phyloP scores from a whole-genome alignment of 2,797 vertebrate species.

The Setipinna tenuifilis region DNA sequence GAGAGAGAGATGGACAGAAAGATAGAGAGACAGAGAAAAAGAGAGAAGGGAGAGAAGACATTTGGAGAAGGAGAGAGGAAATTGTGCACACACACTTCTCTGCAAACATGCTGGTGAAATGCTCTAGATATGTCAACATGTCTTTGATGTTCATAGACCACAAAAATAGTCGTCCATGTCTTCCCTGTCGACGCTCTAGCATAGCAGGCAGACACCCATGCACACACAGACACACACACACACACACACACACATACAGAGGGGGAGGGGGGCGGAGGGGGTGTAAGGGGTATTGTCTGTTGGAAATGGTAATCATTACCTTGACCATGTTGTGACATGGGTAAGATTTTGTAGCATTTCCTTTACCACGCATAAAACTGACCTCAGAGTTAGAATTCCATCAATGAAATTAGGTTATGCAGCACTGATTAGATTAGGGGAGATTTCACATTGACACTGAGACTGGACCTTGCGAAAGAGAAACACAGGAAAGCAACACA shows the following conservation, averaged over 20 bases:
- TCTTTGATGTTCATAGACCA: no score
- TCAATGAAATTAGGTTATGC: constrained; percentile 38
- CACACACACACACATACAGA: not conserved
- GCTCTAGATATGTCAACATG: no score
- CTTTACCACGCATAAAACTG: constrained; percentile 10
- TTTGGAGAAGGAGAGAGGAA: no score
- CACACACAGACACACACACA: not conserved
- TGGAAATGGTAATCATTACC: constrained; percentile 9
- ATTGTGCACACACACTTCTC: no score
- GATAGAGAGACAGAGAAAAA: not conserved
- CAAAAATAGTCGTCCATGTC: no score
- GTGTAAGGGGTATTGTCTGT: not conserved
- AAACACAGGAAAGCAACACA: not conserved
- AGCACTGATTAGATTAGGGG: constrained; percentile 30
- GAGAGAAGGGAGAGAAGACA: no score
- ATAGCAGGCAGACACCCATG: no score
- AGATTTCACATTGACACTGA: constrained; percentile 25
- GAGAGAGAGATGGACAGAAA: not conserved
- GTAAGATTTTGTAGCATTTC: not conserved
- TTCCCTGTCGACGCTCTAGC: no score
- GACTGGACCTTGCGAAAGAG: not conserved
- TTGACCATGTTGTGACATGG: constrained; percentile 1
- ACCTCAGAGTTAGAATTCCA: constrained; percentile 36
- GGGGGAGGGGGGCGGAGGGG: no score
- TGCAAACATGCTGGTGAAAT: no score